Evolutionary conservation across 2,113 vertebrate genomes (phyloP).

Genomic region (Copsychus sechellarum): DNA sequence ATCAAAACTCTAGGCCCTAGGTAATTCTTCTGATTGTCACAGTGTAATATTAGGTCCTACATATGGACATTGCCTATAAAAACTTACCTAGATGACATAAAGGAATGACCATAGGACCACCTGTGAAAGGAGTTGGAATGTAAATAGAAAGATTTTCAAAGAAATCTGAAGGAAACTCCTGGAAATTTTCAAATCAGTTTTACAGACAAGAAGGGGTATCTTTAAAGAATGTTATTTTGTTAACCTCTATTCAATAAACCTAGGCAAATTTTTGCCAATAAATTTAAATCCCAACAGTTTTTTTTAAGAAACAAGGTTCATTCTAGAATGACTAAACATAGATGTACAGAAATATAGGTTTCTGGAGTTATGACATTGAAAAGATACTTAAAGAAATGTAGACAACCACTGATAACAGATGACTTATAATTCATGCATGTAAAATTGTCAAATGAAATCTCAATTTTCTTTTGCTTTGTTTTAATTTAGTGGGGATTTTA

Average conservation of each 20-base stretch:
- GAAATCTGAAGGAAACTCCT: not conserved
- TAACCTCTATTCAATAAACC: not conserved
- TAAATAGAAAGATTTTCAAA: not conserved
- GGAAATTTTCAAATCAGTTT: not conserved
- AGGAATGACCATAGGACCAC: not conserved
- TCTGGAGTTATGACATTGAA: not conserved
- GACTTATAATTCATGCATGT: not conserved
- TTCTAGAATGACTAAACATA: not conserved
- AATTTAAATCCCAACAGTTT: not conserved
- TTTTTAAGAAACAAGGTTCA: not conserved
- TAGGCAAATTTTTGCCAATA: not conserved
- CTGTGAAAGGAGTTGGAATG: not conserved
- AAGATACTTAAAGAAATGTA: not conserved
- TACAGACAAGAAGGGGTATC: not conserved
- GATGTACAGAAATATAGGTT: not conserved
- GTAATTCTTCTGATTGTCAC: not conserved
- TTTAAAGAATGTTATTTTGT: not conserved
- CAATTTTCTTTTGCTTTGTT: not conserved
- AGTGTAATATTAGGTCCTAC: not conserved
- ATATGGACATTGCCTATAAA: not conserved
- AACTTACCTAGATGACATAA: not conserved
- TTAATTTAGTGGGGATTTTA: not conserved
- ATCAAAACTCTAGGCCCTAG: not conserved
- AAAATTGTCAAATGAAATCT: not conserved
- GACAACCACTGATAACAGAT: not conserved